Evolutionary conservation across 2,888 invertebrate species (phyloP), one percentile per base, ranked within the genome.

Genomic region (Hirtodrosophila duncani): DNA sequence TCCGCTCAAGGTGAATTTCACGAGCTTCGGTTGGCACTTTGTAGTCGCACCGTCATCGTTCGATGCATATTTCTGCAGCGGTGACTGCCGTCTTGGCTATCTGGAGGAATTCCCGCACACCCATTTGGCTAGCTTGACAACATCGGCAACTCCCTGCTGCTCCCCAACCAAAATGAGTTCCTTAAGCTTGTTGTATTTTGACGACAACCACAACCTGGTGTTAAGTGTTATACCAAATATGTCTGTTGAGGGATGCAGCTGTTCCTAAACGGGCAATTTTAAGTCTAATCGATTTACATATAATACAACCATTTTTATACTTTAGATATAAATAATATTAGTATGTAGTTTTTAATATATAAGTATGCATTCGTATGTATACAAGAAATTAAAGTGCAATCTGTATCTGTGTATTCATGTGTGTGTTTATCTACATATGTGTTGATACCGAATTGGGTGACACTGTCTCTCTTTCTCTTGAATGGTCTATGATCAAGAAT

Each of bases 31-130:
- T 16, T 98, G 98, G 97, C 96, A 98, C 84, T 99, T 97, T 93
- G 95, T 99, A 79, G 96, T 99, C 51, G 97, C 97, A 0, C 99
- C 99, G 0, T 96, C 95, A 81, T 90, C 92, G 55, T 99, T 98
- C 88, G 94, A 95, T 82, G 98, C 98, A 4, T 96, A 96, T 88
- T 97, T 97, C 88, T 99, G 99, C 88, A 92, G 95, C 43, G 98
- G 99, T 4, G 96, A 97, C 79, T 99, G 99, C 86, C 93, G 94
- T 0, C 93, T 92, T 87, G 92, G 95, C 38, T 95, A 95, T 84
- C 88, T 96, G 56, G 95, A 94, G 83, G 92, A 93, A 81, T 93
- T 94, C 83, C 92, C 95, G 1, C 95, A 97, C 85, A 96, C 96
- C 5, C 95, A 97, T 87, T 89, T 97, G 80, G 92, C 94, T 50